Conservation (phyloP, 2,113 vertebrate species). For the Mormoops blainvillei region DNA sequence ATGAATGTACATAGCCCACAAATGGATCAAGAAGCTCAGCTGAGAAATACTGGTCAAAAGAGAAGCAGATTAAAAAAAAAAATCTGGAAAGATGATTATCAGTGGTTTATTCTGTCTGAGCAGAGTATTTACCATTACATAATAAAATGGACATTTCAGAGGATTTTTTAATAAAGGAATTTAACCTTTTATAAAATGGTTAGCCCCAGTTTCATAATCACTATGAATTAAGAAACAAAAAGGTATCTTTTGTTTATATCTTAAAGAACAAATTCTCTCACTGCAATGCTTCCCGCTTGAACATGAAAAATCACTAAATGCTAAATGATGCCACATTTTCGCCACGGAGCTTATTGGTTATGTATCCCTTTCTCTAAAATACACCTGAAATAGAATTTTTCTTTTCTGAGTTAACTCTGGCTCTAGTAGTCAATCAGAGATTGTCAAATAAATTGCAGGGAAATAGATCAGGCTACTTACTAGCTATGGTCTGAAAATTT, state of each 20-base stretch:
- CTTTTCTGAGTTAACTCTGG: not conserved
- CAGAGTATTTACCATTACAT: not conserved
- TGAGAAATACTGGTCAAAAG: not conserved
- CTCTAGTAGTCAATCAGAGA: not conserved
- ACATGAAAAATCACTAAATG: not conserved
- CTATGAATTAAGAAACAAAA: not conserved
- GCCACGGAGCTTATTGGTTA: not conserved
- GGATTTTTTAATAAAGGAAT: not conserved
- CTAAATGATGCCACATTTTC: not conserved
- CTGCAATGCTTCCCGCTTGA: not conserved
- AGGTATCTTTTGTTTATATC: not conserved
- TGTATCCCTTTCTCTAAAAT: not conserved
- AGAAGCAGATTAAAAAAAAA: not conserved
- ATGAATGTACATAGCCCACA: not conserved
- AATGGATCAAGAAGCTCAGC: not conserved
- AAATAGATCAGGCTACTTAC: not conserved
- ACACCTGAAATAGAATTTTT: not conserved
- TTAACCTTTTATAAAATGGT: slow-evolving; percentile 5
- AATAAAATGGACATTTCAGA: not conserved
- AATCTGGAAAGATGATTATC: not conserved
- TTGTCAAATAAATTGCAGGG: not conserved
- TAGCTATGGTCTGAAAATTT: not conserved
- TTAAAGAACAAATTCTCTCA: not conserved
- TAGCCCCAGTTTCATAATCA: not conserved
- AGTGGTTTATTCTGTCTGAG: not conserved